Percentiles rank a stretch among this genome's conserved stretches.
Evolutionary conservation across 2,888 invertebrate genomes (phyloP).

Genomic region (Drosophila mercatorum): DNA sequence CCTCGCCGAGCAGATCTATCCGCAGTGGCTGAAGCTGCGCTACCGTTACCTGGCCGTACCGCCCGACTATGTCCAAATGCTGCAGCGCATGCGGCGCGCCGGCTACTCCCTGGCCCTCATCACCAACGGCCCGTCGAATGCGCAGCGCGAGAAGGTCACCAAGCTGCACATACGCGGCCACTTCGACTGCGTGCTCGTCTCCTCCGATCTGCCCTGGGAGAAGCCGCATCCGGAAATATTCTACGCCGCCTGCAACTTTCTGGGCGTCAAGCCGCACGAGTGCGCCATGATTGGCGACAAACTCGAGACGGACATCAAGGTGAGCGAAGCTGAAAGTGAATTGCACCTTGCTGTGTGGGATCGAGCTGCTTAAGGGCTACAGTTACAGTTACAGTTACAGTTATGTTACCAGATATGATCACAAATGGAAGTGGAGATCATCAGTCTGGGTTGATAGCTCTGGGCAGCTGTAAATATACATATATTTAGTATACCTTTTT

Average conservation of each 20-base stretch:
- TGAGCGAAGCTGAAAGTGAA: slow-evolving; percentile 65
- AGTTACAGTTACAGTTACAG: neutral
- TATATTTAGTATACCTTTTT: neutral
- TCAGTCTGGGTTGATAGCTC: neutral
- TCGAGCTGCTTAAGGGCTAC: neutral
- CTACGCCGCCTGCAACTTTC: slow-evolving; percentile 90
- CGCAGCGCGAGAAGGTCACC: slow-evolving; percentile 95
- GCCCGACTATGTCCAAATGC: slow-evolving; percentile 88
- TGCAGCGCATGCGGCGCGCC: slow-evolving; percentile 89
- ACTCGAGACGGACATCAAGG: slow-evolving; percentile 93
- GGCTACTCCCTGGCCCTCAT: slow-evolving; percentile 91
- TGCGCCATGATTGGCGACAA: slow-evolving; percentile 96
- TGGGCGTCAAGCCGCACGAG: slow-evolving; percentile 90
- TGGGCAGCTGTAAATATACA: too few species aligned
- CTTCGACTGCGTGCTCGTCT: slow-evolving; percentile 92
- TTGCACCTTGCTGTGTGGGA: too few species aligned
- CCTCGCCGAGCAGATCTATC: slow-evolving; percentile 90
- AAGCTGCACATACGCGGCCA: slow-evolving; percentile 89
- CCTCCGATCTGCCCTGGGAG: slow-evolving; percentile 94
- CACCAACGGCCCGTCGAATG: slow-evolving; percentile 93
- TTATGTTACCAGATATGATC: neutral
- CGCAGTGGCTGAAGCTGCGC: slow-evolving; percentile 91
- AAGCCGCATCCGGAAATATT: slow-evolving; percentile 94
- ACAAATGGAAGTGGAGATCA: neutral
- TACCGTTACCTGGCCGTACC: slow-evolving; percentile 90